Conservation (phyloP, 1,140 invertebrate species). For the Littorina saxatilis region DNA sequence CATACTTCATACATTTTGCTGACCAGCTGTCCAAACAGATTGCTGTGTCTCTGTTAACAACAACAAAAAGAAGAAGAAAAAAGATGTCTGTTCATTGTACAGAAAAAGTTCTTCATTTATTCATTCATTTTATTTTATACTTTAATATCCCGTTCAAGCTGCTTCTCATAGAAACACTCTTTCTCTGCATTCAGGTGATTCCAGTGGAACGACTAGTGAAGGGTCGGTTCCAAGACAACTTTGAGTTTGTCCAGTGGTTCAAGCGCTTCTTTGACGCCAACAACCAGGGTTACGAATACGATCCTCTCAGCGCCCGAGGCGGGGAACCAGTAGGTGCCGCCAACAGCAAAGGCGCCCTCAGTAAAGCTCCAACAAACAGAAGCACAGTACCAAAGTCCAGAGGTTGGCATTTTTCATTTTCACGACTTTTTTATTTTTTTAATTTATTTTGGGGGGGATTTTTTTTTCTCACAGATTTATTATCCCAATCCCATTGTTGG, state of each 20-base stretch:
- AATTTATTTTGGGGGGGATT: too few relatives aligned
- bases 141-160: background rate
- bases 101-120: too few relatives aligned
- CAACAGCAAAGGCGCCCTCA: slow-evolving; percentile 61
- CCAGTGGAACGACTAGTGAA: slow-evolving; percentile 98
- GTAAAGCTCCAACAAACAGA: slow-evolving; percentile 67
- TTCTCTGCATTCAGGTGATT: slow-evolving; percentile 87
- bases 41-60: too few relatives aligned
- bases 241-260: slow-evolving; percentile 99
- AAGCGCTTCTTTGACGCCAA: slow-evolving; percentile 99
- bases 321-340: slow-evolving; percentile 82
- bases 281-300: slow-evolving; percentile 96
- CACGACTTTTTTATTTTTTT: too few relatives aligned
- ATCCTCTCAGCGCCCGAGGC: slow-evolving; percentile 90
- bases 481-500: too few relatives aligned
- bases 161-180: background rate
- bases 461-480: too few relatives aligned
- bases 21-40: too few relatives aligned
- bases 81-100: too few relatives aligned
- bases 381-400: slow-evolving; percentile 26
- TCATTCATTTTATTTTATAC: background rate
- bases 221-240: slow-evolving; percentile 97
- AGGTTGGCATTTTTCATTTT: too few relatives aligned
- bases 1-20: too few relatives aligned
- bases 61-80: too few relatives aligned